Conservation (phyloP, 2,888 invertebrate genomes). For the Cerceris ruficornis region DNA sequence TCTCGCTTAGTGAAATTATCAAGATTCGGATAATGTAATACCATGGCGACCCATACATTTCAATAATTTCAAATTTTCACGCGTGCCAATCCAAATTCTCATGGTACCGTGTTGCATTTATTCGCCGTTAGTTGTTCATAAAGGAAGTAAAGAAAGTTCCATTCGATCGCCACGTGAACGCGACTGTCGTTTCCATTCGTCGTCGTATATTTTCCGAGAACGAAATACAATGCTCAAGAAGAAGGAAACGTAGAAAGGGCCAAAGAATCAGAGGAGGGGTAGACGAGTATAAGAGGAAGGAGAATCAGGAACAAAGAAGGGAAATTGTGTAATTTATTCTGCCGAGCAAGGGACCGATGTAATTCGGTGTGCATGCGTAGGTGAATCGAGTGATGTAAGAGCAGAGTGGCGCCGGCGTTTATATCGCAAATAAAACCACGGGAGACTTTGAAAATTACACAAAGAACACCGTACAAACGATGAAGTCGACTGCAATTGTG, state of each 20-base stretch:
- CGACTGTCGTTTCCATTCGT: constrained; percentile 59
- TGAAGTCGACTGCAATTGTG: not conserved
- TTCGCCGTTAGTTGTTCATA: constrained; percentile 11
- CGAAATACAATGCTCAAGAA: constrained; percentile 61
- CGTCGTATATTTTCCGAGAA: constrained; percentile 52
- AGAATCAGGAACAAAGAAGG: constrained; percentile 51
- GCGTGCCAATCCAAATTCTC: not conserved
- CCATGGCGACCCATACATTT: too few species aligned
- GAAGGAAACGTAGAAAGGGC: constrained; percentile 34
- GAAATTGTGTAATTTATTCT: constrained; percentile 76
- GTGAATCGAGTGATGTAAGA: constrained; percentile 46
- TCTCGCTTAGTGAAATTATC: too few species aligned
- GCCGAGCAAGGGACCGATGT: constrained; percentile 56
- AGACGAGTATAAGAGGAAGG: constrained; percentile 1
- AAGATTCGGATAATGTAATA: too few species aligned
- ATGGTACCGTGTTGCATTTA: not conserved
- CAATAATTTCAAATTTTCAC: not conserved
- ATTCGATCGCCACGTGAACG: constrained; percentile 14
- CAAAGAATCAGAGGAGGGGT: not conserved
- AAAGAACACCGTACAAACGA: not conserved
- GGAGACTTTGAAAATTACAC: constrained; percentile 40
- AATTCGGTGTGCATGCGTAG: constrained; percentile 35
- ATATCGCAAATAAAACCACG: constrained; percentile 60
- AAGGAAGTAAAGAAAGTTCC: constrained; percentile 38
- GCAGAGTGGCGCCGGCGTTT: constrained; percentile 52